Conservation (phyloP, 2,113 vertebrate species). For the Phaethon lepturus region DNA sequence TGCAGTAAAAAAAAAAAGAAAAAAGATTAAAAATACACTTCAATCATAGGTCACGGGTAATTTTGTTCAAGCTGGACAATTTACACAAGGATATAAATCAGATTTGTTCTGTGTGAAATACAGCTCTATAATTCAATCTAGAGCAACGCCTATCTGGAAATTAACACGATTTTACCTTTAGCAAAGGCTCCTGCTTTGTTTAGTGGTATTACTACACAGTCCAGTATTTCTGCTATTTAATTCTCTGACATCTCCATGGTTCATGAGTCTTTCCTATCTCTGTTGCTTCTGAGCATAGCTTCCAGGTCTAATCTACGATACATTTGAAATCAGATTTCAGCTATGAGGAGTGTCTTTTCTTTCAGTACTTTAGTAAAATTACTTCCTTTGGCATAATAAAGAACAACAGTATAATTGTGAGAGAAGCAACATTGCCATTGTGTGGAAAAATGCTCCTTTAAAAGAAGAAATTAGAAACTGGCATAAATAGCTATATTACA, state of each 20-base stretch:
- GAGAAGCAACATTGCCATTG: neutral
- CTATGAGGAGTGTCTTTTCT: neutral
- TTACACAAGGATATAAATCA: neutral
- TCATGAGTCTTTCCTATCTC: neutral
- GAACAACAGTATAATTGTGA: neutral
- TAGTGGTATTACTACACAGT: neutral
- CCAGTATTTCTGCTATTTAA: neutral
- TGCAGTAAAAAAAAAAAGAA: neutral
- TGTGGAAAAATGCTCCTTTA: neutral
- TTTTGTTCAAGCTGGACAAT: neutral
- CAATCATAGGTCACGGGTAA: rapidly evolving
- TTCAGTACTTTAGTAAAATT: neutral
- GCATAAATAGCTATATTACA: neutral
- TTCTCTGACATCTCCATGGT: neutral
- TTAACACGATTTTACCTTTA: neutral
- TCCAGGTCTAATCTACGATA: neutral
- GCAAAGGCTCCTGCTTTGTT: neutral
- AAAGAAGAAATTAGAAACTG: neutral
- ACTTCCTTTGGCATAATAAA: neutral
- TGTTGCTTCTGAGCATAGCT: neutral
- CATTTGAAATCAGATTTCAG: neutral
- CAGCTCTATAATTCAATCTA: neutral
- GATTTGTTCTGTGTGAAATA: neutral
- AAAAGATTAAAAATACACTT: neutral
- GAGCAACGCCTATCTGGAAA: rapidly evolving